Evolutionary conservation across 2,797 vertebrate genomes (phyloP), one percentile per base, ranked within the genome.

Genomic region (Spondyliosoma cantharus): DNA sequence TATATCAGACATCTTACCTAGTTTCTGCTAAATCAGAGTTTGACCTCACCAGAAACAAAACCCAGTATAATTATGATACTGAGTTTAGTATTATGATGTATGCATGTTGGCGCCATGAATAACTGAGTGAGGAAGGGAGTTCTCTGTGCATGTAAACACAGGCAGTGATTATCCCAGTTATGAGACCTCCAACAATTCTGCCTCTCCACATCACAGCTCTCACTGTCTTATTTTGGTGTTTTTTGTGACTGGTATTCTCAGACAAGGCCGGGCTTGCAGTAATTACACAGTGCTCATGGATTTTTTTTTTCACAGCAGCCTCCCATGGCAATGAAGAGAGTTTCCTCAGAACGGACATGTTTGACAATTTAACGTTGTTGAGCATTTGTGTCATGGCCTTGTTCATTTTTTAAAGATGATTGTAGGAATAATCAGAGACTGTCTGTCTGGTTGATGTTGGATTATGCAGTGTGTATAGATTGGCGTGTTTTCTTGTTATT

Each of bases 231-330:
- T 27, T 78, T 63, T 20, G 0, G 29, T 53, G 60, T 42, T 66
- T 73, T 46, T 56, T 17, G 20, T 46, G 50, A 65, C 63, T 73
- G 63, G 32, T 37, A 65, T 69, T 17, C 19, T 72, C 50, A 66
- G 42, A 73, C 32, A 7, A 65, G 27, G 37, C 58, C 5, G 7
- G 25, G 57, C 58, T 71, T 19, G 19, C 62, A 65, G 11, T 80
- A 68, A 65, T 71, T 32, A 72, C 57, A 60, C 37, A 22, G 29
- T 56, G 32, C 7, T 52, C 16, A 5, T n/a, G 48, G 37, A 6
- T 57, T 27, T 52, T 32, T 32, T 32, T 32, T 32, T 32, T 43
- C 53, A 32, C 63, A 29, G 50, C 16, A 61, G 17, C 2, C 25
- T 61, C 20, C 22, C 37, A 19, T 57, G 13, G 66, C 32, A 24